Base-by-base conservation (phyloP, 1,140 invertebrate species). In the Hyles euphorbiae region DNA sequence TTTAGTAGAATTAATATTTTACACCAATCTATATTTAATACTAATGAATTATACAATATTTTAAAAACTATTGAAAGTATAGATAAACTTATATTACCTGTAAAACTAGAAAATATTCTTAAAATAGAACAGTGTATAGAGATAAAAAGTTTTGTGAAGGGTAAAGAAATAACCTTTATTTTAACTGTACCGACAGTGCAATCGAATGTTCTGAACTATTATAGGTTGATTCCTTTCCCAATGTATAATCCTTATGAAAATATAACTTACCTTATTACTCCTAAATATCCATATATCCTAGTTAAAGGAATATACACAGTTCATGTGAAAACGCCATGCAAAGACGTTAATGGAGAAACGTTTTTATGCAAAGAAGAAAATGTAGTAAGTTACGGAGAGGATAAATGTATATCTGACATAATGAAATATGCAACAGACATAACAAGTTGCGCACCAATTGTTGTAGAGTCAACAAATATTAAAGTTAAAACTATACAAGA, bases 101-200 rank as follows among this genome's bases (percentile, higher is more conserved):
- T 59, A 40, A 12, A 63, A 46, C 36, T 22, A 10, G 1, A 36
- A 67, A 40, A 40, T 40, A 5, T 63, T 56, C 8, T 67, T 50
- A 63, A 67, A 33, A 56, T 63, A 34, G 61, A 63, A 58, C 36
- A 63, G 12, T 58, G 53, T 34, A 56, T 67, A 43, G 47, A 62
- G 9, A 46, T 67, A 44, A 58, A 67, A 61, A 61, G 51, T 44
- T 67, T 61, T 58, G 44, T 58, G 12, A 67, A 63, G 46, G 32
- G 57, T 11, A 61, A 58, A 55, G 54, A 60, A 48, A 63, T 67
- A 63, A 67, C 51, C 40, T 63, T 67, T 49, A 63, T 67, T 45
- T 54, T 63, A 40, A 8, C 53, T 12, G 34, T 68, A 9, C 65
- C 65, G 7, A 53, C 60, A 50, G 51, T 68, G 7, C 47, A 52